phyloP scores from a whole-genome alignment of 2,113 vertebrate species.

The Aptenodytes forsteri region DNA sequence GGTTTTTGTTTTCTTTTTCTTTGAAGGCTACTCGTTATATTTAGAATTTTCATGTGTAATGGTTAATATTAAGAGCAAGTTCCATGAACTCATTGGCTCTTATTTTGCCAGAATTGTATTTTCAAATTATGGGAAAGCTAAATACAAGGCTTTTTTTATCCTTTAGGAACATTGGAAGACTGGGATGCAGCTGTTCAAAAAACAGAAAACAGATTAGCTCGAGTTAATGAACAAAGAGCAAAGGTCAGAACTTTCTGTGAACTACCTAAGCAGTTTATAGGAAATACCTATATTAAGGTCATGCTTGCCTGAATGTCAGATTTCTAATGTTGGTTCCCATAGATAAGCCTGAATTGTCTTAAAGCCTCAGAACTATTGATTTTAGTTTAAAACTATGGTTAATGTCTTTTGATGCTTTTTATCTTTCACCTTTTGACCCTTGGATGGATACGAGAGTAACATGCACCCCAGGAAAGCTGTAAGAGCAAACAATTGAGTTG shows the following conservation, averaged over 20 bases:
- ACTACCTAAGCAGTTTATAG: background rate
- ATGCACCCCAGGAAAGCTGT: background rate
- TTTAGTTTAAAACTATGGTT: background rate
- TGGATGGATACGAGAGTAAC: background rate
- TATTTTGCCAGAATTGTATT: background rate
- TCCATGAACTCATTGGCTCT: background rate
- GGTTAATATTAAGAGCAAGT: background rate
- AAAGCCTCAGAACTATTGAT: background rate
- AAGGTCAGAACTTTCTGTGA: conserved; percentile 75
- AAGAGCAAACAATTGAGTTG: background rate
- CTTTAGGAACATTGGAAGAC: conserved; percentile 89
- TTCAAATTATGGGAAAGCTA: background rate
- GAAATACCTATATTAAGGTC: background rate
- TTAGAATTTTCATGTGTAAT: background rate
- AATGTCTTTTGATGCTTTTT: background rate
- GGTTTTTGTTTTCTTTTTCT: background rate
- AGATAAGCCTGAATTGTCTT: background rate
- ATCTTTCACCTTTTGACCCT: background rate
- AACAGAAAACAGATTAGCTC: conserved; percentile 85
- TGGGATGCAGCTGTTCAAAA: conserved; percentile 95
- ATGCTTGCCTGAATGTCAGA: background rate
- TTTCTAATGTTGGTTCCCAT: background rate
- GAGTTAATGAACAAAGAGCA: conserved; percentile 89
- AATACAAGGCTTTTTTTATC: background rate
- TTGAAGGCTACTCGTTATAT: background rate